A percentile compares a stretch with the other conserved stretches of the same genome.
These are phyloP conservation scores for Aspidiotus destructor DNA, from an alignment of 2,888 invertebrate genomes.

Conservation along the genomic window DNA sequence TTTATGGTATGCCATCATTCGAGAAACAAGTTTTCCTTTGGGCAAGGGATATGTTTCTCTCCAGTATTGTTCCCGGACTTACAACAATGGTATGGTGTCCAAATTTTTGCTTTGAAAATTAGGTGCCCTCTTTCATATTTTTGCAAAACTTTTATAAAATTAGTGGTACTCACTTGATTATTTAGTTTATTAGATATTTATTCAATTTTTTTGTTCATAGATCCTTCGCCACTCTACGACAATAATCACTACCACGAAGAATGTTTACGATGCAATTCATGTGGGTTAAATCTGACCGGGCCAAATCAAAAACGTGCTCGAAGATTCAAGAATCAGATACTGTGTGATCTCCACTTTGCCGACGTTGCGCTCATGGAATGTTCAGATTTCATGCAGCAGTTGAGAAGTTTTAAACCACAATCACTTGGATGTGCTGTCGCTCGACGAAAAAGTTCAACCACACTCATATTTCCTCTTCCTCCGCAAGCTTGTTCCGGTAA, in stretches of 20 bases:
- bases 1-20: too few species aligned
- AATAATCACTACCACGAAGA: slow-evolving; percentile 96
- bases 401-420: slow-evolving; percentile 91
- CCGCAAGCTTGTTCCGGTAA: slow-evolving; percentile 90
- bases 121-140: too few species aligned
- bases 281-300: slow-evolving; percentile 84
- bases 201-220: slow-evolving; percentile 48
- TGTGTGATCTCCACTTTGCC: slow-evolving; percentile 92
- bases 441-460: slow-evolving; percentile 83
- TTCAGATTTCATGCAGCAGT: slow-evolving; percentile 93
- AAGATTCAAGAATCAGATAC: slow-evolving; percentile 76
- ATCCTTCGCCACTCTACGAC: slow-evolving; percentile 83
- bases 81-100: too few species aligned
- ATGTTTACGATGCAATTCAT: slow-evolving; percentile 92
- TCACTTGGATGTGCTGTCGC: slow-evolving; percentile 91
- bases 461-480: slow-evolving; percentile 84
- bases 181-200: too few species aligned
- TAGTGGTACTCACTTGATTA: too few species aligned
- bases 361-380: slow-evolving; percentile 96
- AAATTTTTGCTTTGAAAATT: too few species aligned
- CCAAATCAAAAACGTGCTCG: slow-evolving; percentile 59
- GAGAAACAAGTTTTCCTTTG: too few species aligned
- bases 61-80: too few species aligned
- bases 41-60: too few species aligned
- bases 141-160: too few species aligned